Percentiles rank a stretch among this genome's conserved stretches.
Conservation (phyloP, 37 sponge, comb jelly and placozoan genomes). For the Cliona cf. orientalis region DNA sequence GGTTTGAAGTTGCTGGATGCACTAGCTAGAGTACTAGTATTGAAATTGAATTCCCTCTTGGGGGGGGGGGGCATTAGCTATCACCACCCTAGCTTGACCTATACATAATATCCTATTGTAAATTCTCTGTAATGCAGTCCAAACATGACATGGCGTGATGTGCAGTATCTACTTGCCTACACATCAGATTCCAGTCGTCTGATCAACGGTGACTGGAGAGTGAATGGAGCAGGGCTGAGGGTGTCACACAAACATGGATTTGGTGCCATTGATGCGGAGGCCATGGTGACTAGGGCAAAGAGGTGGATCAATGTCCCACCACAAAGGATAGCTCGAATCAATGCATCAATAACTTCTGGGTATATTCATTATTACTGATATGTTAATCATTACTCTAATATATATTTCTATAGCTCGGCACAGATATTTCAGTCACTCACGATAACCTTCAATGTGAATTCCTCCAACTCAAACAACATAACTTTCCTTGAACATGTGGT, state of each 20-base stretch:
- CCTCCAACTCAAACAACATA: conserved; percentile 28
- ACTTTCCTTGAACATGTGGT: conserved; percentile 76
- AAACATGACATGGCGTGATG: conserved; percentile 90
- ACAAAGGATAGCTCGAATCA: too few species aligned
- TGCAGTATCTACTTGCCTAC: conserved; percentile 87
- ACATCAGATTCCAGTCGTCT: conserved; percentile 54
- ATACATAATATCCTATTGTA: too few species aligned
- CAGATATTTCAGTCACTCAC: too few species aligned
- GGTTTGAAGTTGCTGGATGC: too few species aligned
- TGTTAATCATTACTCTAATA: too few species aligned
- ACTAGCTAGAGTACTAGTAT: too few species aligned
- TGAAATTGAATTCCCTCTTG: too few species aligned
- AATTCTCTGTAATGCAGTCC: conserved; percentile 76
- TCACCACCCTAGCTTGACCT: too few species aligned
- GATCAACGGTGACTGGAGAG: conserved; percentile 41
- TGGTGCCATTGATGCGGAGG: conserved; percentile 90
- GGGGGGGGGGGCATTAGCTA: too few species aligned
- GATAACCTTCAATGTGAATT: conserved; percentile 4
- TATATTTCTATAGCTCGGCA: too few species aligned
- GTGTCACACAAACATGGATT: conserved; percentile 87
- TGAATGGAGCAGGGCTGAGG: conserved; percentile 79
- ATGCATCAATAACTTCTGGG: too few species aligned
- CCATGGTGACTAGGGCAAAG: conserved; percentile 84
- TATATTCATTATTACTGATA: too few species aligned
- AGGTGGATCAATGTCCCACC: conserved; percentile 81